These are phyloP conservation scores for Diachasma alloeum DNA, from an alignment of 1,140 invertebrate genomes.

Conservation along the genomic window DNA sequence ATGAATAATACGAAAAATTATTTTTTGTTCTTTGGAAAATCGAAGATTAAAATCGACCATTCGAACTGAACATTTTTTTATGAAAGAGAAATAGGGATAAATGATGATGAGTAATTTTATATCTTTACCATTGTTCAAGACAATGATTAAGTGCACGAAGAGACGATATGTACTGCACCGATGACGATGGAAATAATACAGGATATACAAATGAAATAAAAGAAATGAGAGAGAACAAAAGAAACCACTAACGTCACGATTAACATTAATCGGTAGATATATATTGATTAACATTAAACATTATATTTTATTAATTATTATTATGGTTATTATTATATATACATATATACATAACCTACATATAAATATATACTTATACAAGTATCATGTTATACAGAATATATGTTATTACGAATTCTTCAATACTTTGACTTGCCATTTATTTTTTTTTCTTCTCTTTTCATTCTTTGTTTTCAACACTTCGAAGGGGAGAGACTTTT, in stretches of 20 bases:
- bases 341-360: conserved; percentile 38
- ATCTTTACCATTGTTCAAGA: too few relatives aligned
- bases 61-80: too few relatives aligned
- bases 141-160: too few relatives aligned
- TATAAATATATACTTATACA: conserved; percentile 51
- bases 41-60: too few relatives aligned
- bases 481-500: too few relatives aligned
- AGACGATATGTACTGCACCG: too few relatives aligned
- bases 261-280: background rate
- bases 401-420: conserved; percentile 57
- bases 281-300: background rate
- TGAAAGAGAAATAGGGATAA: too few relatives aligned
- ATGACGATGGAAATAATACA: too few relatives aligned
- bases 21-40: too few relatives aligned
- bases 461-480: too few relatives aligned
- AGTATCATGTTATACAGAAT: conserved; percentile 62
- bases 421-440: conserved; percentile 30
- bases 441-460: conserved; percentile 20
- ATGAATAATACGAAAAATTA: too few relatives aligned
- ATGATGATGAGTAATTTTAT: too few relatives aligned
- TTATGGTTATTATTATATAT: conserved; percentile 59
- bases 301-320: conserved; percentile 34
- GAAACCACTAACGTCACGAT: background rate
- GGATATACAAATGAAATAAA: background rate
- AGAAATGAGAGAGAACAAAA: background rate